Evolutionary conservation across 2,113 vertebrate genomes (phyloP), one percentile per base, ranked within the genome.

Genomic region (Hymenochirus boettgeri): DNA sequence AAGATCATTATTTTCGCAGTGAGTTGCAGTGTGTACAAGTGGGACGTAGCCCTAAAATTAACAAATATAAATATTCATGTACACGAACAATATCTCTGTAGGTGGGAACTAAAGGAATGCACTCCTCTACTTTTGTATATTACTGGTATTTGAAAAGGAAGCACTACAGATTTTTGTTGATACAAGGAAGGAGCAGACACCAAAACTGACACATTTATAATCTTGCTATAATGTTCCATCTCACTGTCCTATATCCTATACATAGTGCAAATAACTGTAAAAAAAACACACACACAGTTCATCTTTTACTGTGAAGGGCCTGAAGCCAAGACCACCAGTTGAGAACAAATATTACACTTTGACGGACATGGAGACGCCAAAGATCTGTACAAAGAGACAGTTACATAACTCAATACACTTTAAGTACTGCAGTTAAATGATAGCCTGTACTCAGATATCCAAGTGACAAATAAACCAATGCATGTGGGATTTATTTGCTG

Each of bases 251-350:
- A 12, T 22, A 23, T 7, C 4, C 22, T 12, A 22, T 48, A 23
- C 46, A 22, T 22, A 48, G 46, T 48, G 46, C 22, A 48, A 22
- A 48, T 48, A 48, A 48, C 18, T 9, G 1, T 10, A 48, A 48
- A 19, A 48, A 21, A 48, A 19, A 23, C 46, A 15, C 39, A 18
- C 12, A 55, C 37, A 54, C 2, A 39, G 18, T 37, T 64, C 46
- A 55, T 55, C 51, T 64, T 62, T 55, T 64, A 48, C 51, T 64
- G 29, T 29, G 24, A 22, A 54, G 51, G 51, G 62, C 24, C 35
- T 5, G 37, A 11, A 55, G 62, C 62, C 62, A 64, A 64, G 62
- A 64, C 62, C 62, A 64, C 62, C 62, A 55, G 51, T 64, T 64
- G 35, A 64, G 51, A 64, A 56, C 62, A 64, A 55, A 64, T 64